Percentiles rank a stretch among this genome's conserved stretches.
Evolutionary conservation across 2,888 invertebrate species (phyloP).

Genomic region (Ferrisia virgata): DNA sequence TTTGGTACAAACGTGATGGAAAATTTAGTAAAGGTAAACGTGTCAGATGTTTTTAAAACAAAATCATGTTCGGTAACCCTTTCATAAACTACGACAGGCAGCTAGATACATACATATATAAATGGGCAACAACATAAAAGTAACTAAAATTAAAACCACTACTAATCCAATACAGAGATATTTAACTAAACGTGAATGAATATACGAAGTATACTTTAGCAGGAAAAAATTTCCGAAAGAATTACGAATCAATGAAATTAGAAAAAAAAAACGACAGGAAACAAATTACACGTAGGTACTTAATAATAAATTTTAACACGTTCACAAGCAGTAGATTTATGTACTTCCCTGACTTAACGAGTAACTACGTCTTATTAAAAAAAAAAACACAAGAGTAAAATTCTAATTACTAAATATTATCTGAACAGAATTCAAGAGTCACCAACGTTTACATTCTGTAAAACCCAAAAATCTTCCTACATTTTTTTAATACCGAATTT

Average conservation of each 20-base stretch:
- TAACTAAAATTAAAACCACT: background rate
- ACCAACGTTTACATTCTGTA: no score
- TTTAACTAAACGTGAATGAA: background rate
- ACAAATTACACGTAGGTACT: background rate
- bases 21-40: no score
- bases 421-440: no score
- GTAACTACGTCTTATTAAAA: background rate
- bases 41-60: no score
- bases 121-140: no score
- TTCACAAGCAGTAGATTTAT: background rate
- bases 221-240: background rate
- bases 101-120: no score
- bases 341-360: background rate
- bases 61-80: no score
- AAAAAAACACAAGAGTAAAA: background rate
- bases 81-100: no score
- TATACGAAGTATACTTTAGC: no score
- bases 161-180: background rate
- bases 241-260: background rate
- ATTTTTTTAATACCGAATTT: background rate
- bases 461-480: background rate
- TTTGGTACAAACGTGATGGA: no score
- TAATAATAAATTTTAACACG: background rate
- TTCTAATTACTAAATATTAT: no score
- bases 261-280: background rate